Evolutionary conservation across 2,888 invertebrate species (phyloP).

Genomic region (Baccha elongata): DNA sequence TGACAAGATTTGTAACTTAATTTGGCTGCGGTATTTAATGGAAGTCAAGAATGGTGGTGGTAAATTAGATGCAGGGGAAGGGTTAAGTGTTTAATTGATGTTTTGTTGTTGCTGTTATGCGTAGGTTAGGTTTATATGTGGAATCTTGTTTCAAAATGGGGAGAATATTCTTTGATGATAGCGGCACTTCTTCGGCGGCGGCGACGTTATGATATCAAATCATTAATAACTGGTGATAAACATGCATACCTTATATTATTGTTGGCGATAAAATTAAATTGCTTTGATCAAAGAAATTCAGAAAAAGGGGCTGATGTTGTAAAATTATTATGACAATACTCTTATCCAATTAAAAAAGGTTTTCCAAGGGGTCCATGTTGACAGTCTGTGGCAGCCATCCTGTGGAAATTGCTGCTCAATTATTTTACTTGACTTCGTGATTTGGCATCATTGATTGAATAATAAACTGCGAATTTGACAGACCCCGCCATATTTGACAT

Average conservation of each 20-base stretch:
- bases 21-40: conserved; percentile 42
- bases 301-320: no score
- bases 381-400: no score
- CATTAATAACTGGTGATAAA: conserved; percentile 46
- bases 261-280: conserved; percentile 14
- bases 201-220: conserved; percentile 20
- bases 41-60: conserved; percentile 6
- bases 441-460: no score
- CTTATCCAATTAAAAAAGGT: no score
- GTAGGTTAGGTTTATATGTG: neutral
- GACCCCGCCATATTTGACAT: no score
- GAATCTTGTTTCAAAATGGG: neutral
- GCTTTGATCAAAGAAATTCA: neutral
- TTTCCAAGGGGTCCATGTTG: no score
- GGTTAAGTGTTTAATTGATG: conserved; percentile 69
- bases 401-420: no score
- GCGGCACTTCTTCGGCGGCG: conserved; percentile 1
- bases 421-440: no score
- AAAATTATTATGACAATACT: no score
- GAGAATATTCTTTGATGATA: conserved; percentile 46
- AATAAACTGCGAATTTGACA: no score
- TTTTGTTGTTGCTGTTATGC: conserved; percentile 24
- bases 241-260: conserved; percentile 13
- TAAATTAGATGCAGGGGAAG: conserved; percentile 54
- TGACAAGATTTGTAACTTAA: conserved; percentile 73